Conservation (phyloP, 2,888 invertebrate genomes). For the Lapara coniferarum region DNA sequence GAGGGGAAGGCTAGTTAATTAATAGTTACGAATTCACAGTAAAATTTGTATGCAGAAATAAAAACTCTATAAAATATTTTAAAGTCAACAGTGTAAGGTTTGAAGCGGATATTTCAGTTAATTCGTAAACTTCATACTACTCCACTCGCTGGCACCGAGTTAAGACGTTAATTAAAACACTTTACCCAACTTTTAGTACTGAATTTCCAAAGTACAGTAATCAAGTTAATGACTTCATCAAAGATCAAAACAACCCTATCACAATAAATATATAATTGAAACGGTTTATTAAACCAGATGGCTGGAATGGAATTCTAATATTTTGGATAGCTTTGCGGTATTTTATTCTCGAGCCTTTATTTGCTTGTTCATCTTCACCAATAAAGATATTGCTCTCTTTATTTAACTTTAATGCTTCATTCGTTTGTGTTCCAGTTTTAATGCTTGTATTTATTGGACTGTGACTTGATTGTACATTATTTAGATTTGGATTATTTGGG, state of each 20-base stretch:
- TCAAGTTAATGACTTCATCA: slow-evolving; percentile 79
- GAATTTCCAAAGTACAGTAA: slow-evolving; percentile 80
- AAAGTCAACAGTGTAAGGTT: slow-evolving; percentile 60
- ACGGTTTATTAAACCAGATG: slow-evolving; percentile 53
- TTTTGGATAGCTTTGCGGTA: slow-evolving; percentile 30
- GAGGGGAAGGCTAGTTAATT: slow-evolving; percentile 29
- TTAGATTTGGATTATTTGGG: background rate
- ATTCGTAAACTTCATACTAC: slow-evolving; percentile 79
- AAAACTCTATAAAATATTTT: slow-evolving; percentile 54
- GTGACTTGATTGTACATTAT: background rate
- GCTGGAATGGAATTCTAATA: slow-evolving; percentile 42
- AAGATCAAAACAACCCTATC: slow-evolving; percentile 78
- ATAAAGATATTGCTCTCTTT: background rate
- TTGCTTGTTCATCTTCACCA: slow-evolving; percentile 1
- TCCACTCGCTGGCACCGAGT: slow-evolving; percentile 70
- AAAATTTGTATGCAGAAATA: slow-evolving; percentile 42
- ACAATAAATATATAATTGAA: slow-evolving; percentile 68
- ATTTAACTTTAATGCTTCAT: background rate
- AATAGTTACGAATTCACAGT: slow-evolving; percentile 36
- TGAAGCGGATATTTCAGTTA: slow-evolving; percentile 76
- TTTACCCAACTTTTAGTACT: slow-evolving; percentile 79
- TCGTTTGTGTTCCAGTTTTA: background rate
- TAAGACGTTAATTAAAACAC: slow-evolving; percentile 82
- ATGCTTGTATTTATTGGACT: background rate
- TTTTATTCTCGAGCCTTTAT: slow-evolving; percentile 17